phyloP scores from a whole-genome alignment of 2,888 invertebrate genomes.

The Pollenia labialis region DNA sequence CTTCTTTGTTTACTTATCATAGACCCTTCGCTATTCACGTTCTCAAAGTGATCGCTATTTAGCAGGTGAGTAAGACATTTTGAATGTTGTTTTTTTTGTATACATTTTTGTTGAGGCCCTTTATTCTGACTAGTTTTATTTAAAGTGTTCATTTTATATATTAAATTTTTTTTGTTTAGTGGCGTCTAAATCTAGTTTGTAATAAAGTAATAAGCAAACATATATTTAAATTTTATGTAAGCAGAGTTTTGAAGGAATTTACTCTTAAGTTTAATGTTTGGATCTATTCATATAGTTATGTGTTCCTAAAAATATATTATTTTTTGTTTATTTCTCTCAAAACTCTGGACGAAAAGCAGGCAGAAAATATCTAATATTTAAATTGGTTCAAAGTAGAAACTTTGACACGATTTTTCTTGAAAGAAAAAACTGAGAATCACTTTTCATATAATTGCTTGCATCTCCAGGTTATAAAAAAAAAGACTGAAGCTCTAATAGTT shows the following conservation, averaged over 20 bases:
- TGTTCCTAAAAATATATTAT: too few species aligned
- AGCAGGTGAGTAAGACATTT: slow-evolving; percentile 82
- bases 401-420: too few species aligned
- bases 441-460: too few species aligned
- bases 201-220: slow-evolving; percentile 56
- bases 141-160: slow-evolving; percentile 16
- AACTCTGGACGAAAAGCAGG: too few species aligned
- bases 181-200: slow-evolving; percentile 63
- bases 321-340: too few species aligned
- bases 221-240: slow-evolving; percentile 51
- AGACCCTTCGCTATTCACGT: slow-evolving; percentile 84
- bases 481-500: too few species aligned
- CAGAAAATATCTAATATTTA: too few species aligned
- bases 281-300: too few species aligned
- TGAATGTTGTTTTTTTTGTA: slow-evolving; percentile 18
- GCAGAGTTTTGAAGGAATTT: slow-evolving; percentile 36
- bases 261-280: background rate
- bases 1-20: slow-evolving; percentile 70
- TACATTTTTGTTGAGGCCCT: slow-evolving; percentile 23
- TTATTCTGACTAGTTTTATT: slow-evolving; percentile 50
- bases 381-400: too few species aligned
- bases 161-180: slow-evolving; percentile 33
- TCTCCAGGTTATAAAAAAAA: too few species aligned
- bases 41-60: slow-evolving; percentile 84
- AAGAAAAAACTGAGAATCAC: too few species aligned